A percentile compares a stretch with the other conserved stretches of the same genome.
Evolutionary conservation across 2,888 invertebrate species (phyloP).

Genomic region (Pyralis farinalis): DNA sequence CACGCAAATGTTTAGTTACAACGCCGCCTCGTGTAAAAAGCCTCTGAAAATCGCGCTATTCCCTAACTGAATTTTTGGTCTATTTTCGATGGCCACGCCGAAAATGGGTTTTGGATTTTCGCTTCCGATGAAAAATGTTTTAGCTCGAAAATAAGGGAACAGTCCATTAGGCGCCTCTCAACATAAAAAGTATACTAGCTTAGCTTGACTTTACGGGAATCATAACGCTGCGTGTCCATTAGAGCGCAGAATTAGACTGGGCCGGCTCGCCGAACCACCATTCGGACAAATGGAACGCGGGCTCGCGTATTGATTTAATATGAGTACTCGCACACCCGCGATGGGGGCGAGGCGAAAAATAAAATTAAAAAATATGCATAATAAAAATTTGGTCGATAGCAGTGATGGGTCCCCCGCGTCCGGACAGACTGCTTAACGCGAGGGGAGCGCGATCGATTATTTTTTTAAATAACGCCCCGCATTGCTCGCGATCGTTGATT

Average conservation of each 20-base stretch:
- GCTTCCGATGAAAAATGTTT: slow-evolving; percentile 10
- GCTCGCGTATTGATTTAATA: slow-evolving; percentile 62
- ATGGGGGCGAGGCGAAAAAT: slow-evolving; percentile 59
- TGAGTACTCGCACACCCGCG: slow-evolving; percentile 22
- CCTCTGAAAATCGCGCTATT: slow-evolving; percentile 2
- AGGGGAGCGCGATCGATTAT: slow-evolving; percentile 18
- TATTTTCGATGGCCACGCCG: slow-evolving; percentile 8
- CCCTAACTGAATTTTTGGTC: slow-evolving; percentile 5
- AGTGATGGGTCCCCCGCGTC: slow-evolving; percentile 49
- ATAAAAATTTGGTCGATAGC: slow-evolving; percentile 75
- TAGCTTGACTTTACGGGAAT: slow-evolving; percentile 5
- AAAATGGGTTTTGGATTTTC: slow-evolving; percentile 12
- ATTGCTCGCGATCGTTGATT: slow-evolving; percentile 3
- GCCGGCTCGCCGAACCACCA: background rate
- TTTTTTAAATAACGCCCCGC: slow-evolving; percentile 16
- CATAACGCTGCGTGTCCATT: slow-evolving; percentile 22
- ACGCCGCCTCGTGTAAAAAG: slow-evolving; percentile 1
- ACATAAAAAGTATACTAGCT: slow-evolving; percentile 6
- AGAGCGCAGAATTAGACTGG: slow-evolving; percentile 16
- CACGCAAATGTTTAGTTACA: slow-evolving; percentile 6
- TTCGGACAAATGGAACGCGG: slow-evolving; percentile 12
- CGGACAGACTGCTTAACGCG: slow-evolving; percentile 33
- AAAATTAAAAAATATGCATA: slow-evolving; percentile 76
- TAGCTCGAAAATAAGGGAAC: slow-evolving; percentile 10
- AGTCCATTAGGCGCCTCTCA: slow-evolving; percentile 14